A percentile compares a stretch with the other conserved stretches of the same genome.
Evolutionary conservation across 2,797 vertebrate species (phyloP).

Genomic region (Prionace glauca): DNA sequence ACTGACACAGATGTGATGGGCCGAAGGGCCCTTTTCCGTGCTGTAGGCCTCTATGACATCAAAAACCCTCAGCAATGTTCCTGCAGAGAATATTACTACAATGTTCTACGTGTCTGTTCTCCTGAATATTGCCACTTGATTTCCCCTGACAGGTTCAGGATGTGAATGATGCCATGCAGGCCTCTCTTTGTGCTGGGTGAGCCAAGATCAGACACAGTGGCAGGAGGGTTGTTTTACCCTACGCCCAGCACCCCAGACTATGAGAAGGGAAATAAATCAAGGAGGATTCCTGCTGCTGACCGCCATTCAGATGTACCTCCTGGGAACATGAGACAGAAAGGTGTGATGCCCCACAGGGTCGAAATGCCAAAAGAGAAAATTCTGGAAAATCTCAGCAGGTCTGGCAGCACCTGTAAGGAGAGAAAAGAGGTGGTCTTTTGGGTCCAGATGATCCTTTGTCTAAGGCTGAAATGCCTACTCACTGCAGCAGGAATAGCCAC

Average conservation of each 20-base stretch:
- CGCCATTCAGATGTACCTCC: neutral
- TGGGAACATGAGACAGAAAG: neutral
- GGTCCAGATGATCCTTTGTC: too few species aligned
- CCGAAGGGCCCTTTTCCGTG: too few species aligned
- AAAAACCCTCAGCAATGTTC: neutral
- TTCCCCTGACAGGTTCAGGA: neutral
- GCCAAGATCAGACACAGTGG: neutral
- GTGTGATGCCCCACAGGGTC: neutral
- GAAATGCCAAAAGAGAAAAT: neutral
- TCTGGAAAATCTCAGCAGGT: too few species aligned
- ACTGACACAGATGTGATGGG: too few species aligned
- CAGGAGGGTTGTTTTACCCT: neutral
- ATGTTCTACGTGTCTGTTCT: neutral
- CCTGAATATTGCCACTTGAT: neutral
- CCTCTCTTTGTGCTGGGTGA: neutral
- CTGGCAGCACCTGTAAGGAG: too few species aligned
- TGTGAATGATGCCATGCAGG: neutral
- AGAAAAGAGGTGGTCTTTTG: too few species aligned
- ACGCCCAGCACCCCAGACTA: neutral
- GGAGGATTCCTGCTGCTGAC: neutral
- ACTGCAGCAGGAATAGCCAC: neutral
- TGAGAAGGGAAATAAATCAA: neutral
- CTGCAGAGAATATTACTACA: neutral
- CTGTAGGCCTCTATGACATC: neutral
- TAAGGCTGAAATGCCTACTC: neutral